A percentile compares a stretch with the other conserved stretches of the same genome.
Evolutionary conservation across 2,888 invertebrate genomes (phyloP).

Genomic region (Amblyteles armatorius): DNA sequence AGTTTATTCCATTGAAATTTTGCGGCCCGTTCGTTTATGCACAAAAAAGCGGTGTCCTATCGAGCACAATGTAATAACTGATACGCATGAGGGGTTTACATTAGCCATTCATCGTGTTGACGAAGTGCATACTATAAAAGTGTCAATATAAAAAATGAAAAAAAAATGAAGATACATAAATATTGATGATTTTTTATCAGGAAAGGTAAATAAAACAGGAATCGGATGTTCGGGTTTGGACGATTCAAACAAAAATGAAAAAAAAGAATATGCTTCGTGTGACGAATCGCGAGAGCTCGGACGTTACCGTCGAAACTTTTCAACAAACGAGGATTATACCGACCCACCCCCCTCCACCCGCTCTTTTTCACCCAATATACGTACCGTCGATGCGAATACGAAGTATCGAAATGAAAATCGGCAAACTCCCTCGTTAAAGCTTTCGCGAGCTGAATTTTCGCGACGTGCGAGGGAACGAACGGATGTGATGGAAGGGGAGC

Average conservation of each 20-base stretch:
- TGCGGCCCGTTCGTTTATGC: background rate
- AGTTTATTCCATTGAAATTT: slow-evolving; percentile 6
- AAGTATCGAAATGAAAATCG: slow-evolving; percentile 42
- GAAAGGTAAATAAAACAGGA: background rate
- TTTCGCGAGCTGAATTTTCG: slow-evolving; percentile 47
- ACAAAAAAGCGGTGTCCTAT: background rate
- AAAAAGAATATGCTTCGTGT: background rate
- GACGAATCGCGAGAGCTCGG: slow-evolving; percentile 1
- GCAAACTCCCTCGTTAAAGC: slow-evolving; percentile 47
- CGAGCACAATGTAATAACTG: background rate
- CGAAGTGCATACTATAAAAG: background rate
- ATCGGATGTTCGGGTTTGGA: background rate
- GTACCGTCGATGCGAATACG: slow-evolving; percentile 30
- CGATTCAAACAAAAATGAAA: background rate
- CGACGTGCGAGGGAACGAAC: slow-evolving; percentile 9
- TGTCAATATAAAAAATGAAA: background rate
- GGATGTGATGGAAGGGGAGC: background rate
- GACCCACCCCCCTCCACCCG: background rate
- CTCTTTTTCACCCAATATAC: slow-evolving; percentile 3
- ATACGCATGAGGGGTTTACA: background rate
- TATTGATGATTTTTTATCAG: slow-evolving; percentile 12
- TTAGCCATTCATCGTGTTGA: background rate
- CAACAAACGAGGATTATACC: slow-evolving; percentile 20
- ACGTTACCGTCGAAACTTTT: background rate
- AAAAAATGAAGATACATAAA: background rate